phyloP scores from a whole-genome alignment of 2,888 invertebrate species.

The Merodon equestris region DNA sequence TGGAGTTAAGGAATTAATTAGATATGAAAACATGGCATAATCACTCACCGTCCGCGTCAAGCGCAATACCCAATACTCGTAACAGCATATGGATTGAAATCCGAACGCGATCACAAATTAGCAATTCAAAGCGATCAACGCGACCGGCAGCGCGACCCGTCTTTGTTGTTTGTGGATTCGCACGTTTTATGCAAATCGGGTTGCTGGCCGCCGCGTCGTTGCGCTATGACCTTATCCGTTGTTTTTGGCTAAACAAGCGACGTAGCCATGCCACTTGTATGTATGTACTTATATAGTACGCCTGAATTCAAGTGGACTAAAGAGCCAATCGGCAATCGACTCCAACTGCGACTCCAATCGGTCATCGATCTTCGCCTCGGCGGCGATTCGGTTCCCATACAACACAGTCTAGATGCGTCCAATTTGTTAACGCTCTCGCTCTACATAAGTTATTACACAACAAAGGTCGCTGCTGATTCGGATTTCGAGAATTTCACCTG shows the following conservation, averaged over 20 bases:
- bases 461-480: conserved; percentile 6
- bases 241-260: conserved; percentile 40
- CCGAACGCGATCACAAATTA: conserved; percentile 57
- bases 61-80: conserved; percentile 43
- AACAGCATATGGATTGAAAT: conserved; percentile 13
- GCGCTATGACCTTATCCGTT: conserved; percentile 62
- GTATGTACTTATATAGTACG: conserved; percentile 26
- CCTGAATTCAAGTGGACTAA: conserved; percentile 42
- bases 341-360: conserved; percentile 47
- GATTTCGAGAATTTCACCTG: conserved; percentile 45
- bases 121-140: conserved; percentile 64
- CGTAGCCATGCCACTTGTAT: conserved; percentile 27
- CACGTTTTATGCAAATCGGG: conserved; percentile 64
- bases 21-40: conserved; percentile 69
- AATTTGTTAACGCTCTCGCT: too few species aligned
- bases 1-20: conserved; percentile 65
- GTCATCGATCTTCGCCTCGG: conserved; percentile 58
- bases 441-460: conserved; percentile 40
- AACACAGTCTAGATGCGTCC: too few species aligned
- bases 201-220: conserved; percentile 6
- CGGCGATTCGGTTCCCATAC: conserved; percentile 15
- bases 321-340: conserved; percentile 21
- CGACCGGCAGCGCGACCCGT: conserved; percentile 3
- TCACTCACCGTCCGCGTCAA: conserved; percentile 67
- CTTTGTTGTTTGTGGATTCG: conserved; percentile 57